phyloP scores from a whole-genome alignment of 2,113 vertebrate species.

The Otolemur garnettii region DNA sequence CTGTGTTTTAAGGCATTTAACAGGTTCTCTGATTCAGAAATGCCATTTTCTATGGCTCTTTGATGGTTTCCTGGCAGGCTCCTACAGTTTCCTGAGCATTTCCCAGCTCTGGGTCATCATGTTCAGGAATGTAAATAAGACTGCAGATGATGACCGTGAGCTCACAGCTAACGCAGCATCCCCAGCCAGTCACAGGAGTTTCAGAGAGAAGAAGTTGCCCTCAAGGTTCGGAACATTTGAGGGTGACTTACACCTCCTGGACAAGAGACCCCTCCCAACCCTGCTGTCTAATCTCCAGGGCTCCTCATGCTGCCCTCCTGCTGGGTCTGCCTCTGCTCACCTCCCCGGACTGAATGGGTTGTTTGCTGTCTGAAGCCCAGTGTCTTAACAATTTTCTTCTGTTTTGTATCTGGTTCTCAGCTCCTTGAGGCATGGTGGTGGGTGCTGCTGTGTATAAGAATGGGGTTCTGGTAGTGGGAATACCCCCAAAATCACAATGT shows the following conservation, averaged over 20 bases:
- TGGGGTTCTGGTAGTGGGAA: neutral
- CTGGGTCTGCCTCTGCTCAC: neutral
- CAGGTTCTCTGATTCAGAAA: neutral
- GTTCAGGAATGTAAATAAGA: neutral
- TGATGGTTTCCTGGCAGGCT: neutral
- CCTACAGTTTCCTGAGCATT: neutral
- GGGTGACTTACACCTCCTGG: neutral
- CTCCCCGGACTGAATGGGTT: neutral
- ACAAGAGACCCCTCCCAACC: neutral
- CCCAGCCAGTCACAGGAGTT: neutral
- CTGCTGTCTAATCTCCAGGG: neutral
- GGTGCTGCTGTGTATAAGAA: neutral
- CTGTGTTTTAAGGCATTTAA: constrained; percentile 3
- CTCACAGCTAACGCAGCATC: neutral
- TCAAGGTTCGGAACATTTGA: neutral
- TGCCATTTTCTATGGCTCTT: neutral
- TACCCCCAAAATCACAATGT: too few relatives aligned
- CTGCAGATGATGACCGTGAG: neutral
- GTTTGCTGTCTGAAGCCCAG: neutral
- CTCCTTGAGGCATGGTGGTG: neutral
- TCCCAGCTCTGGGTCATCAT: neutral
- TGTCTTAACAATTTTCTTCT: neutral
- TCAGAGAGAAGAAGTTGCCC: neutral
- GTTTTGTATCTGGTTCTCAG: neutral
- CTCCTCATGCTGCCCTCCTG: accelerated